phyloP scores from a whole-genome alignment of 2,113 vertebrate species.

The Tychaedon coryphoeus region DNA sequence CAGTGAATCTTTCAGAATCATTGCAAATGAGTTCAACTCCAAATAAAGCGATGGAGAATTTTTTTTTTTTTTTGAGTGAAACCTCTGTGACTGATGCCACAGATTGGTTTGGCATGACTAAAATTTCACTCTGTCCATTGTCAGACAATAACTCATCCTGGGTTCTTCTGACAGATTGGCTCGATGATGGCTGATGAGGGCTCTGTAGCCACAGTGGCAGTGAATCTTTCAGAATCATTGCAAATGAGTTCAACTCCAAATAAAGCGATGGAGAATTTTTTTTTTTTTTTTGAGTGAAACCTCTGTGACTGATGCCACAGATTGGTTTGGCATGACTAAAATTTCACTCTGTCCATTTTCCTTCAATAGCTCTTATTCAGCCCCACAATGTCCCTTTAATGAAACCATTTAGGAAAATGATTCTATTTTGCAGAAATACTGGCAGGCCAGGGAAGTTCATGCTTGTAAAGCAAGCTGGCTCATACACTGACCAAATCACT shows the following conservation, averaged over 20 bases:
- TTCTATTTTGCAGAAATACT: slow-evolving; percentile 21
- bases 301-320: slow-evolving; percentile 30
- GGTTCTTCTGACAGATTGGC: neutral
- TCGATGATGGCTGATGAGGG: neutral
- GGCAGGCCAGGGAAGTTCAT: slow-evolving; percentile 6
- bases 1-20: slow-evolving; percentile 7
- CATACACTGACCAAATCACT: slow-evolving; percentile 23
- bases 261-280: neutral
- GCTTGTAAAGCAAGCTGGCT: slow-evolving; percentile 48
- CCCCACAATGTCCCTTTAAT: slow-evolving; percentile 19
- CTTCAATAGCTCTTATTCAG: slow-evolving; percentile 1
- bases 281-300: neutral
- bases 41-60: neutral
- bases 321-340: neutral
- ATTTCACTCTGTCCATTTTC: neutral
- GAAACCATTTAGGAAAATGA: slow-evolving; percentile 44
- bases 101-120: neutral
- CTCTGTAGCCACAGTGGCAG: neutral
- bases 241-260: neutral
- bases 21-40: neutral
- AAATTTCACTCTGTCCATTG: neutral
- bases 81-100: slow-evolving; percentile 31
- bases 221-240: neutral
- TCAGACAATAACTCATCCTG: slow-evolving; percentile 12
- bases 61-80: neutral